Base-by-base conservation (phyloP, 2,113 vertebrate genomes). In the Australoheros scitulus region DNA sequence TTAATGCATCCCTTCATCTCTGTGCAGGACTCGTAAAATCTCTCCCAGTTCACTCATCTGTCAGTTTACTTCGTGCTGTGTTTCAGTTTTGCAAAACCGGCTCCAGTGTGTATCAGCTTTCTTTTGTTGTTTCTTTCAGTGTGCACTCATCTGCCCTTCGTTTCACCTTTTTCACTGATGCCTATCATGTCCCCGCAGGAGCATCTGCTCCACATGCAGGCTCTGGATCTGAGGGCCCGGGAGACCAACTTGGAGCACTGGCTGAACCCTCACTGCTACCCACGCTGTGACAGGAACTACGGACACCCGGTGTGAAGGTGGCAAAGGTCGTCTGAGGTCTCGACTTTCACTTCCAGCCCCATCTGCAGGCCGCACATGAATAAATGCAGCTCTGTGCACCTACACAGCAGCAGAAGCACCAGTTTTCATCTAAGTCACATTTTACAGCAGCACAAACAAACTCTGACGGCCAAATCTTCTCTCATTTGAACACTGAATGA, bases 191-290 rank as follows among this genome's bases (percentile, higher is more conserved):
- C 15, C 55, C 36, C 15, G 3, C 83, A 98, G 97, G 97, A 99
- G 77, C 96, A 98, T 80, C 87, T 97, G 96, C 91, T 97, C 79
- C 90, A 97, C 88, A 94, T 98, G 87, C 97, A 98, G 88, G 91
- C 17, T 76, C 91, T 98, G 95, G 97, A 99, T 77, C 97, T 95
- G 87, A 93, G 96, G 24, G 94, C 97, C 2, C 97, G 97, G 90
- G 97, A 99, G 90, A 97, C 97, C 72, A 97, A 97, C 92, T 70
- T 97, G 92, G 97, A 98, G 81, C 91, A 97, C 88, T 98, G 97
- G 97, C 47, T 97, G 92, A 99, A 99, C 85, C 97, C 98, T 1
- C 96, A 98, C 81, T 99, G 98, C 86, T 87, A 94, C 77, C 97
- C 97, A 1, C 97, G 96, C 87, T 99, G 97, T 24, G 94, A 99